Evolutionary conservation across 2,888 invertebrate species (phyloP), one percentile per base, ranked within the genome.

Genomic region (Lasioglossum pauxillum): DNA sequence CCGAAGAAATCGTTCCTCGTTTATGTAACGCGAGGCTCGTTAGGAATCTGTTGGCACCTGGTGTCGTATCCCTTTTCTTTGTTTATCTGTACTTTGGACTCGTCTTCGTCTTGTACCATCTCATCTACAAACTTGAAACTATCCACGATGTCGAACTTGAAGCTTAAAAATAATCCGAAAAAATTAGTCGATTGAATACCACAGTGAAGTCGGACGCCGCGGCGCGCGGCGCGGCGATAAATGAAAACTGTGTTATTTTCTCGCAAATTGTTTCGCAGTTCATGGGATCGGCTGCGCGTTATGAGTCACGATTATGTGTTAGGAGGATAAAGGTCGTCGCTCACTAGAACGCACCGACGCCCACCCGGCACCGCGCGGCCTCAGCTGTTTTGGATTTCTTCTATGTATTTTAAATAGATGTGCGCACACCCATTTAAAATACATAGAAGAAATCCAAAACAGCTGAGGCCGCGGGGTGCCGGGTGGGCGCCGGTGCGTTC

Each of bases 1-100:
- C 78, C 53, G 49, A 78, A 53, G 72, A 78, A 72, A 71, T 71
- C 71, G 71, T 38, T 44, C 5, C 46, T 23, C 31, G 76, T 77
- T 77, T 69, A 77, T 49, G 67, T 77, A 77, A 77, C 35, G 5
- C 35, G 5, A 23, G 23, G 31, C 46, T 67, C 67, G n/a, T 67
- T 67, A n/a, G 7, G 7, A n/a, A 44, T 67, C 46, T 35, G 31
- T 46, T 35, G 60, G 31, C 31, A 31, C 44, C 23, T 64, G 10
- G 41, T 46, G 4, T 67, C 16, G 38, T 44, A 60, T 44, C 44
- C 27, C 16, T 57, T 72, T 72, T 78, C 57, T 10, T 60, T 8
- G 57, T 78, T 60, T 57, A 27, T 2, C 27, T n/a, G 16, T 46
- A 46, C 72, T 5, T n/a, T 72, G 23, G n/a, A 44, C 41, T 41